Conservation (phyloP, 2,888 invertebrate genomes). For the Rhyacophila evoluta region DNA sequence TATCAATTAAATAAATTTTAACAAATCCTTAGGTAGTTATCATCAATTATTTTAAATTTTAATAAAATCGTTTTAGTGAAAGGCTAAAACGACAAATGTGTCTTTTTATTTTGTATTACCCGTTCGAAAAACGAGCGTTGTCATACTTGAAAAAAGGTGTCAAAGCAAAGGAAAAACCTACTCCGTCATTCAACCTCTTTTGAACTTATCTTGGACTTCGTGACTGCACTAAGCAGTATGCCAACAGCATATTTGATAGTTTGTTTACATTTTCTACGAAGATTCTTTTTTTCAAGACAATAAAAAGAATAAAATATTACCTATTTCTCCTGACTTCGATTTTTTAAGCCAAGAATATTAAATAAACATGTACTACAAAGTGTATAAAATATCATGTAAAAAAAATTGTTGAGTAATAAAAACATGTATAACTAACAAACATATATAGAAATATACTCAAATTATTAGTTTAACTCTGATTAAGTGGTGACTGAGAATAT, state of each 20-base stretch:
- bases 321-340: neutral
- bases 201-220: constrained; percentile 8
- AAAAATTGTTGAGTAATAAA: too few species aligned
- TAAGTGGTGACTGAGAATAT: too few species aligned
- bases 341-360: neutral
- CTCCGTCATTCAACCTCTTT: constrained; percentile 12
- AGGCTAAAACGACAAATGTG: neutral
- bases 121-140: neutral
- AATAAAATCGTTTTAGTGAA: too few species aligned
- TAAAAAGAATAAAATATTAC: neutral
- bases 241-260: constrained; percentile 22
- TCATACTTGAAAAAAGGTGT: neutral
- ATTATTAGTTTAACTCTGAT: too few species aligned
- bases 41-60: too few species aligned
- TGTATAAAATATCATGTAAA: too few species aligned
- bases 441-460: too few species aligned
- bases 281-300: neutral
- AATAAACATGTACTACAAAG: too few species aligned
- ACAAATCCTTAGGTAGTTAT: too few species aligned
- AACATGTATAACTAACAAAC: too few species aligned
- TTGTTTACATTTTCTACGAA: neutral
- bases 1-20: too few species aligned
- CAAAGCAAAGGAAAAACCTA: constrained; percentile 3
- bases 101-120: too few species aligned
- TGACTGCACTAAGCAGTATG: neutral